Percentiles rank a stretch among this genome's conserved stretches.
Conservation (phyloP, 2,113 vertebrate species). For the Callaeas wilsoni region DNA sequence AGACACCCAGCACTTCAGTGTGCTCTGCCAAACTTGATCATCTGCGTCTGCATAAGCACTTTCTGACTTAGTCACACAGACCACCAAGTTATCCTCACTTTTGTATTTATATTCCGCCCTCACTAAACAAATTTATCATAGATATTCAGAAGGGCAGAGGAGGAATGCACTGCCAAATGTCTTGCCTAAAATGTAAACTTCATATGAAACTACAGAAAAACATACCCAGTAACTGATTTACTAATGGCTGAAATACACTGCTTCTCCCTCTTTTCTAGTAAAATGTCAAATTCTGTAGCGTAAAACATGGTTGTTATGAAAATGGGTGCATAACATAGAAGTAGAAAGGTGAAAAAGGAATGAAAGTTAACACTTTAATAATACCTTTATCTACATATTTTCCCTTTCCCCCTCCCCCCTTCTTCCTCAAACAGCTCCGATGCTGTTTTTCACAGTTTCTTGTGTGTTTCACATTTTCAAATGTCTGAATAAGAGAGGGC, state of each 20-base stretch:
- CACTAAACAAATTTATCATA: neutral
- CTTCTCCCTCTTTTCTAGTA: neutral
- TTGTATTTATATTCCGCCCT: neutral
- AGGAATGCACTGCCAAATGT: neutral
- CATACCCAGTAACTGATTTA: neutral
- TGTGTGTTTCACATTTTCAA: neutral
- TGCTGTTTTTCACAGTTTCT: neutral
- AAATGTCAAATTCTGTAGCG: neutral
- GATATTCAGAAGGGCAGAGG: neutral
- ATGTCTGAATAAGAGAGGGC: neutral
- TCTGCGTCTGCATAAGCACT: neutral
- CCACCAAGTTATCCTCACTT: neutral
- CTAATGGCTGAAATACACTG: neutral
- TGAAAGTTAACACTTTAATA: neutral
- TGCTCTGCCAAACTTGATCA: neutral
- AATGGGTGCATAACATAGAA: neutral
- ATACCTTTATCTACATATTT: neutral
- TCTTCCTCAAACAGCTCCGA: neutral
- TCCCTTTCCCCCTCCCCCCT: accelerated
- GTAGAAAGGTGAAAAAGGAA: neutral
- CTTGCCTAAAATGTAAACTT: neutral
- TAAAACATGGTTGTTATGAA: neutral
- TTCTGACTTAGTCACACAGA: neutral
- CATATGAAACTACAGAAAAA: neutral
- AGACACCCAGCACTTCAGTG: neutral